phyloP scores from a whole-genome alignment of 2,888 invertebrate species.

The Volucella zonaria region DNA sequence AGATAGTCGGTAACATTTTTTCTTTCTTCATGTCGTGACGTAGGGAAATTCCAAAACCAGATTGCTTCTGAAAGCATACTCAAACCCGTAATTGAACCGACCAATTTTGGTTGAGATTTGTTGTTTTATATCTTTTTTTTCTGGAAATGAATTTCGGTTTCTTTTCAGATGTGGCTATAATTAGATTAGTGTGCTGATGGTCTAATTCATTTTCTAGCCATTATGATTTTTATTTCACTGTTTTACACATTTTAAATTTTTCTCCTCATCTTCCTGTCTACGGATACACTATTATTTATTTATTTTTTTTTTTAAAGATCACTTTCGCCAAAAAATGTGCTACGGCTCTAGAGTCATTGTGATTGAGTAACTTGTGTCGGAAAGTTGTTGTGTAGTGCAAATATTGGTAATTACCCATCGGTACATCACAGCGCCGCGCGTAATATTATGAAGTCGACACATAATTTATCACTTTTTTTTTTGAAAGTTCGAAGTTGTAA shows the following conservation, averaged over 20 bases:
- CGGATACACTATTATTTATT: too few relatives aligned
- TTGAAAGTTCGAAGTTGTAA: constrained; percentile 9
- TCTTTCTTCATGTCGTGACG: constrained; percentile 37
- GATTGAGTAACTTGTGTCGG: constrained; percentile 30
- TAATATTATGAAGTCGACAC: not conserved
- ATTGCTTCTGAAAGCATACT: constrained; percentile 9
- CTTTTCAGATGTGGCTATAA: constrained; percentile 35
- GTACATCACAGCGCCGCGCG: not conserved
- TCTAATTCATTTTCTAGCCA: constrained; percentile 43
- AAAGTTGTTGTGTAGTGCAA: constrained; percentile 33
- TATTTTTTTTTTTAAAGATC: too few relatives aligned
- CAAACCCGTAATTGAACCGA: constrained; percentile 8
- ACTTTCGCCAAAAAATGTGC: constrained; percentile 6
- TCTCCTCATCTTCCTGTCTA: not conserved
- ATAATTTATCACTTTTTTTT: constrained; percentile 30
- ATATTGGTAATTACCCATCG: constrained; percentile 34
- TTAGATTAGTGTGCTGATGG: constrained; percentile 42
- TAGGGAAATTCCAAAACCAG: constrained; percentile 39
- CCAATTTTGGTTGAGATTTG: constrained; percentile 28
- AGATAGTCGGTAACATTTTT: not conserved
- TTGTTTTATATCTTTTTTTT: not conserved
- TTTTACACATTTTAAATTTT: constrained; percentile 29
- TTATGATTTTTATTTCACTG: constrained; percentile 45
- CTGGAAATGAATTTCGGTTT: constrained; percentile 39
- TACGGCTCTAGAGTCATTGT: not conserved